These are phyloP conservation scores for Podilymbus podiceps DNA, from an alignment of 2,113 vertebrate species.

Conservation along the genomic window DNA sequence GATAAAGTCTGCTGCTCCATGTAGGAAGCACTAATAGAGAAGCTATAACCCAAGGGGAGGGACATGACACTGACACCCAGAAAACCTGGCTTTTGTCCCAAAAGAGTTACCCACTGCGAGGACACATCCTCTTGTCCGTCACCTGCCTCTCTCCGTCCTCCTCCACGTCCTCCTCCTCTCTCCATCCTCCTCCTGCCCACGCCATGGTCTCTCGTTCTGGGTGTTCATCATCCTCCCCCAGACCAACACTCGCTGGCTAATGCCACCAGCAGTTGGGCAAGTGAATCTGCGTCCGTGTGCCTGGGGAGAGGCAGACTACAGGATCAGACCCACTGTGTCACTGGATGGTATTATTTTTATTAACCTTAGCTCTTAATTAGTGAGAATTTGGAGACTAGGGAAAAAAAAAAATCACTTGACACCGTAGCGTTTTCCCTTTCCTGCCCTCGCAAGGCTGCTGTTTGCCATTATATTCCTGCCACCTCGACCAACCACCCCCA, in stretches of 20 bases:
- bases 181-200: not conserved
- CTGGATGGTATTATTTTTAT: not conserved
- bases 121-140: not conserved
- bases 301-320: not conserved
- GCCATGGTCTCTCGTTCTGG: rapidly evolving
- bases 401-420: rapidly evolving
- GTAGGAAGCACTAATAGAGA: not conserved
- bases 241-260: rapidly evolving
- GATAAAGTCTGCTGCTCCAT: not conserved
- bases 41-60: not conserved
- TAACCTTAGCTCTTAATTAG: not conserved
- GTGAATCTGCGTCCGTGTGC: not conserved
- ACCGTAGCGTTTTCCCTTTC: not conserved
- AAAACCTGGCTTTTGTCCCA: not conserved
- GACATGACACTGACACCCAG: rapidly evolving
- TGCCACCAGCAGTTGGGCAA: not conserved
- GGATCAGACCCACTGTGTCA: not conserved
- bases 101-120: rapidly evolving
- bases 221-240: not conserved
- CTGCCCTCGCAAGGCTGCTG: no score
- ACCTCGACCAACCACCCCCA: not conserved
- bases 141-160: not conserved
- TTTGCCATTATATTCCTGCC: not conserved
- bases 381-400: not conserved
- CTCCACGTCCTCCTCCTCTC: not conserved